Percentiles rank a stretch among this genome's conserved stretches.
Evolutionary conservation across 1,140 invertebrate species (phyloP).

Genomic region (Drosophila micromelanica): DNA sequence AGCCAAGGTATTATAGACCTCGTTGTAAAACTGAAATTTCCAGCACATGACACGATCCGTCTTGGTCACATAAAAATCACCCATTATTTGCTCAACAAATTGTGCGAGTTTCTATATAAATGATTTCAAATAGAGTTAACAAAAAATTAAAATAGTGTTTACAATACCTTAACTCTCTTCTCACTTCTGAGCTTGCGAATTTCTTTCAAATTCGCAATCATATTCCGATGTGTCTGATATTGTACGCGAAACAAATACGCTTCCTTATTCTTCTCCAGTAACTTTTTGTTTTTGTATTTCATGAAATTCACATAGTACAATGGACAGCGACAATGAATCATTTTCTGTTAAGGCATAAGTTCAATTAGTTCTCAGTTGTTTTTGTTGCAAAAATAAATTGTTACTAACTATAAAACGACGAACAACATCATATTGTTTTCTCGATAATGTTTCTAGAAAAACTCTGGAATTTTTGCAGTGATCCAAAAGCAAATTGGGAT

Average conservation of each 20-base stretch:
- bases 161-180: slow-evolving; percentile 27
- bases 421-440: slow-evolving; percentile 63
- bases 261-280: slow-evolving; percentile 53
- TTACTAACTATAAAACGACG: slow-evolving; percentile 56
- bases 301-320: slow-evolving; percentile 59
- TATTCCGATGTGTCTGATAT: slow-evolving; percentile 76
- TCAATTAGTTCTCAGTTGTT: not conserved
- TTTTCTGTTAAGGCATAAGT: slow-evolving; percentile 48
- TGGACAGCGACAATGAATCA: slow-evolving; percentile 71
- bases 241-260: slow-evolving; percentile 66
- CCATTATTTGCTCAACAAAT: slow-evolving; percentile 56
- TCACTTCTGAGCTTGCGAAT: slow-evolving; percentile 51
- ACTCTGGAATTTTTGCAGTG: slow-evolving; percentile 56
- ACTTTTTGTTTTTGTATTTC: slow-evolving; percentile 61
- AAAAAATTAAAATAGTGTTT: too few relatives aligned
- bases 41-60: slow-evolving; percentile 78
- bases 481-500: slow-evolving; percentile 52
- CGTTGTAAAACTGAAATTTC: slow-evolving; percentile 77
- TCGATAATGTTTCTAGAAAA: slow-evolving; percentile 21
- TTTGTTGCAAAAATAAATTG: not conserved
- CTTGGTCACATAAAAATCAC: slow-evolving; percentile 68
- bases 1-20: slow-evolving; percentile 75
- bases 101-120: slow-evolving; percentile 1
- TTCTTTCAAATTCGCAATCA: slow-evolving; percentile 55
- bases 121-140: too few relatives aligned